Base-by-base conservation (phyloP, 2,797 vertebrate species). In the Psittacula echo region DNA sequence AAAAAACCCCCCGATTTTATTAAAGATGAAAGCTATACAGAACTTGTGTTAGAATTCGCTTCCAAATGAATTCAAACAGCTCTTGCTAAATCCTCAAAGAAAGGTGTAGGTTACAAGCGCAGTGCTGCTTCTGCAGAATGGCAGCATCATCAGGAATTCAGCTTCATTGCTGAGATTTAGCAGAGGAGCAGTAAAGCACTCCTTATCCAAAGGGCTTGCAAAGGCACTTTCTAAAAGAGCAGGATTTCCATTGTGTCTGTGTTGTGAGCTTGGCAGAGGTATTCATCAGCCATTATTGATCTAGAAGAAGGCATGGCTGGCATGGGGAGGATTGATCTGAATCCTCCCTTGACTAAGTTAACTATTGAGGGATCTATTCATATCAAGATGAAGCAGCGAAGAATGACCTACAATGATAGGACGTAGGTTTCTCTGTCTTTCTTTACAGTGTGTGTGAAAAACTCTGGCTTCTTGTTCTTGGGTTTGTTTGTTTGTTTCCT, bases 261-360 rank as follows among this genome's bases (percentile, higher is more conserved):
- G 90, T 61, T 73, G 8, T 24, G 71, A 85, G 83, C 88, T 45
- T 87, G 90, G 68, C 88, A 93, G 77, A 66, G 71, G 82, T 22
- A 93, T 94, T 89, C 94, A 90, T 94, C 93, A 97, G 88, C 80
- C 86, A 34, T 29, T 92, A 96, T 93, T 93, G 96, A 95, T 94
- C 60, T 53, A 80, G 81, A 56, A 60, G 88, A 64, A 90, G 88
- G 67, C 71, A 76, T 48, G 92, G 80, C 73, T 92, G 86, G 22
- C 82, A 67, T 34, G 88, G 72, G 90, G 73, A 94, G 90, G 86
- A 96, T 92, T 95, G 94, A 95, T 92, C 86, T 79, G 77, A 93
- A 74, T 56, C n/a, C 90, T 83, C 74, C 84, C 81, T 76, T 56
- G 84, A 81, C 84, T 85, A 47, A 91, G 82, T 91, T 94, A 96